These are phyloP conservation scores for Crocodylus rhombifer DNA, from an alignment of 2,797 vertebrate genomes.

Conservation along the genomic window DNA sequence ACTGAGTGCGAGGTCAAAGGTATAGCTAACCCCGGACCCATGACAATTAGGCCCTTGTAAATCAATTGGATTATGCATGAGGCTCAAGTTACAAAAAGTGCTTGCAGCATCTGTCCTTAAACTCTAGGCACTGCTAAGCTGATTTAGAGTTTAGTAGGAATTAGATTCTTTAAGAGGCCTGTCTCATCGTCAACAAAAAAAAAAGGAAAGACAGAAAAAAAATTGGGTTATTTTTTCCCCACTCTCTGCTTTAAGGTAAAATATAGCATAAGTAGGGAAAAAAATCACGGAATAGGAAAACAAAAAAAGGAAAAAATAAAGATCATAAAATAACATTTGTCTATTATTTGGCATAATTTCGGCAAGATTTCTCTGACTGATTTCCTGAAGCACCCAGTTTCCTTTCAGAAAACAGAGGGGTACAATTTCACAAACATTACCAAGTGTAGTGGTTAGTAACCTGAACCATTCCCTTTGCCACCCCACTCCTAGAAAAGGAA, in stretches of 20 bases:
- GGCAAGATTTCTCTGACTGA: background rate
- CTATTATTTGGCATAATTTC: background rate
- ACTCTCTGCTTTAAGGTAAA: background rate
- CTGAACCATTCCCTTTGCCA: background rate
- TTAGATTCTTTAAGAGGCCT: background rate
- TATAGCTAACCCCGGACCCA: background rate
- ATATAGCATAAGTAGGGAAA: background rate
- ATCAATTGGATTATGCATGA: background rate
- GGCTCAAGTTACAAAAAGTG: background rate
- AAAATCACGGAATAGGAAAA: background rate
- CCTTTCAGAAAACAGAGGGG: background rate
- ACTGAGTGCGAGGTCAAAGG: background rate
- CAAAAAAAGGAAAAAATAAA: background rate
- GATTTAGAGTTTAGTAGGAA: background rate
- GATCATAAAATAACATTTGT: accelerated
- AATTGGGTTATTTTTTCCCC: background rate
- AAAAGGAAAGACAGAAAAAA: background rate
- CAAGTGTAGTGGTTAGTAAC: accelerated
- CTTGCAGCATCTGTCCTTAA: background rate
- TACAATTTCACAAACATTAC: background rate
- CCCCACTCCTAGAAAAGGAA: background rate
- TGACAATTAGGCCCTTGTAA: background rate
- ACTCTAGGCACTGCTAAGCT: background rate
- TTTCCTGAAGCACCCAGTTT: accelerated
- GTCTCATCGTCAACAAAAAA: background rate